phyloP scores from a whole-genome alignment of 2,113 vertebrate genomes.

The Dolichallabes microphthalmus region DNA sequence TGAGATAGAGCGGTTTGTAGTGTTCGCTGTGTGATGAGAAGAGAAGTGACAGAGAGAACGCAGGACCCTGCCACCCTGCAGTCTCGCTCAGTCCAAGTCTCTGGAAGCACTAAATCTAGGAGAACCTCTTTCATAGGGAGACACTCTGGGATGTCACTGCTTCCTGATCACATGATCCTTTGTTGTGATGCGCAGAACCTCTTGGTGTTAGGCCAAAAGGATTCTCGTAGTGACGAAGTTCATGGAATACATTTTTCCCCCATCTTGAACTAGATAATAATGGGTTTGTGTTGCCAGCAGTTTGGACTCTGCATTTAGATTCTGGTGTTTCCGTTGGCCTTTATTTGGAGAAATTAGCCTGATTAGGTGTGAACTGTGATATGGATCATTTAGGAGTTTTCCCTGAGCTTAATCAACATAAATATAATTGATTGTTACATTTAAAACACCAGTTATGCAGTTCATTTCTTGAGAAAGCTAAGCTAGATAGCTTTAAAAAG shows the following conservation, averaged over 20 bases:
- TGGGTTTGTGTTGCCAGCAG: not conserved
- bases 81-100: slow-evolving; percentile 6
- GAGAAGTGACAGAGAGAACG: slow-evolving; percentile 39
- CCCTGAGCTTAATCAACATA: no score
- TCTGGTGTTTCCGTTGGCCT: not conserved
- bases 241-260: not conserved
- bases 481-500: no score
- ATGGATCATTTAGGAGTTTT: no score
- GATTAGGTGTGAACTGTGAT: no score
- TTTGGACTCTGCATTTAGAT: not conserved
- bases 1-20: slow-evolving; percentile 25
- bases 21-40: slow-evolving; percentile 22
- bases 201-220: not conserved
- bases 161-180: slow-evolving; percentile 65
- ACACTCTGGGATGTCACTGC: slow-evolving; percentile 18
- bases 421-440: no score
- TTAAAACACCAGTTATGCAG: no score
- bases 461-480: no score
- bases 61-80: slow-evolving; percentile 15
- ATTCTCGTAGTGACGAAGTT: not conserved
- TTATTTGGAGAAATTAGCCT: not conserved
- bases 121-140: slow-evolving; percentile 1
- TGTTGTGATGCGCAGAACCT: slow-evolving; percentile 51
- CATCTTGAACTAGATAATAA: not conserved
- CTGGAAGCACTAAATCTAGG: not conserved